Base-by-base conservation (phyloP, 2,113 vertebrate genomes). In the Calidris pygmaea region DNA sequence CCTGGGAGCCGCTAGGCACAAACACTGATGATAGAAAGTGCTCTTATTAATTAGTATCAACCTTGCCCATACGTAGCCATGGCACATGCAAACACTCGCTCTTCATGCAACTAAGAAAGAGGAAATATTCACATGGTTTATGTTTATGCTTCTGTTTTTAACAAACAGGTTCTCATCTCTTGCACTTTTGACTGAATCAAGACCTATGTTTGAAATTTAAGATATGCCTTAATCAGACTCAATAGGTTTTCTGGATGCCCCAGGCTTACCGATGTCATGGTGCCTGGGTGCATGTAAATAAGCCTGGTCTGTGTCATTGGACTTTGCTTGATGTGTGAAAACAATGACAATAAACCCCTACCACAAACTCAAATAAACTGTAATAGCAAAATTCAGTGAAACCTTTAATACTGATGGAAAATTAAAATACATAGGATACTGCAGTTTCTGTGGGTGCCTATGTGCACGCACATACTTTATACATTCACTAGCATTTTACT, bases 201-300 rank as follows among this genome's bases (percentile, higher is more conserved):
- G 81, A 67, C 37, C 70, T 75, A 37, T 0, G 11, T 43, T 65
- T 95, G 83, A 92, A 95, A 94, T 94, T 88, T 67, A 90, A 97
- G 96, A 76, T 71, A 89, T 75, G 85, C 65, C 88, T 95, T 95
- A 95, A 97, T 97, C 89, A 82, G 82, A 75, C 56, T 85, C 83
- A 73, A 59, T 83, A 52, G 66, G 53, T 87, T 97, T 95, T 75
- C 70, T 72, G 87, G 78, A 45, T 60, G 86, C 90, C 95, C 75
- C 65, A 50, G 89, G 94, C 74, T 85, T n/a, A 52, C 21, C 3
- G 1, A 82, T 93, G 76, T 92, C 74, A 78, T 92, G 93, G 88
- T 87, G 74, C 90, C 52, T 39, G 86, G 62, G 60, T 72, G 63
- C 29, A 50, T 47, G 59, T 41, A 72, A 94, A 91, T 77, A 80